Base-by-base conservation (phyloP, 2,888 invertebrate species). In the Cylindroiulus punctatus region DNA sequence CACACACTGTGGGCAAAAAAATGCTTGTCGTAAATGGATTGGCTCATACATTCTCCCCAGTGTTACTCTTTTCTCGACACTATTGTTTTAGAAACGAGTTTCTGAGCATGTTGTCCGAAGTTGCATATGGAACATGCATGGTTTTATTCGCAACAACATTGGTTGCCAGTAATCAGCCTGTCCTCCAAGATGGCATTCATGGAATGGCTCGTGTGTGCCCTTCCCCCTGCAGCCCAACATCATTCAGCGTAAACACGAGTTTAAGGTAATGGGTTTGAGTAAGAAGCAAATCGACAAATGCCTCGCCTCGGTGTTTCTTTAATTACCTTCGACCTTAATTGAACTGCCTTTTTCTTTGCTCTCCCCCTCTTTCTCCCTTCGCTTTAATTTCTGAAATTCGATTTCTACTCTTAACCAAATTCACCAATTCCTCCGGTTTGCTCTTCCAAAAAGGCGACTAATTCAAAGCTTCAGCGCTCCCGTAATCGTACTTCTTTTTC, bases 381-480 rank as follows among this genome's bases (percentile, higher is more conserved):
- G 26, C 83, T 83, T 83, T 83, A 83, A 83, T 83, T 83, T 83
- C 83, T 26, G 83, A 83, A 83, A 83, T 83, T 83, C 83, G 83
- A 83, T 83, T 83, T 83, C 22, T 19, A 83, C 83, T 44, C 83
- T 22, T 83, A 83, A 83, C 83, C 83, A 83, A 83, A 83, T 83
- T 44, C 40, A 44, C n/a, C 83, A 76, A 76, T 76, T 76, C 76
- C 30, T 76, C 76, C 26, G 76, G 22, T 76, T 76, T 76, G 76
- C 76, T 76, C 76, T 76, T 76, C 76, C 76, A 30, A 76, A 76
- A 30, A 30, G 76, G 30, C 12, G 76, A 76, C 76, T 76, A 76
- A 76, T 76, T 76, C 76, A 76, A 76, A 76, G 76, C 76, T 76
- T 76, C 76, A 22, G 76, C 76, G 76, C 76, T 76, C 76, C 76